These are phyloP conservation scores for Lagocephalus sceleratus DNA, from an alignment of 2,797 vertebrate species.

Conservation along the genomic window DNA sequence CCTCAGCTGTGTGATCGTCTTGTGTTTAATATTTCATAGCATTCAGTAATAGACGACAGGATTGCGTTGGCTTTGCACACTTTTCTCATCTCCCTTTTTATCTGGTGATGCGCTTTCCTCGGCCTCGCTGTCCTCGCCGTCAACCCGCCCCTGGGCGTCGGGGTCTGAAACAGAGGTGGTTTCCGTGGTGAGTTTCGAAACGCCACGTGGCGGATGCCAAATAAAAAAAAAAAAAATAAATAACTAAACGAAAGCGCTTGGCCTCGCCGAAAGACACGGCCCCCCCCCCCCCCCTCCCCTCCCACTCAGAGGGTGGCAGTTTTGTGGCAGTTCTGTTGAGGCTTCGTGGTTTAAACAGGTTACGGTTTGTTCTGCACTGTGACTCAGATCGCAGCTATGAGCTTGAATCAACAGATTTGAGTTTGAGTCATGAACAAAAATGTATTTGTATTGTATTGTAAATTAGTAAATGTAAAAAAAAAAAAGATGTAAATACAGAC, in stretches of 20 bases:
- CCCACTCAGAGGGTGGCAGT: background rate
- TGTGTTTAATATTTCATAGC: slow-evolving; percentile 48
- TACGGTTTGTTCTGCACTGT: slow-evolving; percentile 2
- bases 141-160: background rate
- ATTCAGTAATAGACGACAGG: slow-evolving; percentile 40
- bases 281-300: too few species aligned
- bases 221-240: too few species aligned
- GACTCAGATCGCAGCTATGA: slow-evolving; percentile 48
- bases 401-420: slow-evolving; percentile 30
- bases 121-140: background rate
- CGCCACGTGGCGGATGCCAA: background rate
- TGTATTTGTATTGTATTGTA: background rate
- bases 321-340: background rate
- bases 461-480: background rate
- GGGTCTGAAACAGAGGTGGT: slow-evolving; percentile 16
- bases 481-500: background rate
- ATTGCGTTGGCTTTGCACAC: slow-evolving; percentile 45
- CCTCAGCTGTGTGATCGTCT: slow-evolving; percentile 1
- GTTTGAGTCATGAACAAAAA: background rate
- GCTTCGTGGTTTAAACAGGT: background rate
- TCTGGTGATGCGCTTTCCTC: background rate
- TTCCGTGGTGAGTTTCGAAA: too few species aligned
- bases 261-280: too few species aligned
- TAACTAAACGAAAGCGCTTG: too few species aligned
- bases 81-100: background rate